These are phyloP conservation scores for Cerastis rubricosa DNA, from an alignment of 2,888 invertebrate genomes.

Conservation along the genomic window DNA sequence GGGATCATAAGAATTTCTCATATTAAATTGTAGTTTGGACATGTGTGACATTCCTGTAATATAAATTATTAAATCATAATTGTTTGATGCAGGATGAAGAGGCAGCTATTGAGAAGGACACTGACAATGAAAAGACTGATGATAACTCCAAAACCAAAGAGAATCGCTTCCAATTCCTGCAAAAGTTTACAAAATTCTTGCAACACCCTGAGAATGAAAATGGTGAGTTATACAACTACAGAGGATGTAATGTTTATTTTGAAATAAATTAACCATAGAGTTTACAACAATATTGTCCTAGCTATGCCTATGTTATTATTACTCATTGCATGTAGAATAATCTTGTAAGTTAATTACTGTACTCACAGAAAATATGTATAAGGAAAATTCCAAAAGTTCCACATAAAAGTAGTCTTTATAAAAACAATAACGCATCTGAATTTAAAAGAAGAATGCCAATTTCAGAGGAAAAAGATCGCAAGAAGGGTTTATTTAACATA, in stretches of 20 bases:
- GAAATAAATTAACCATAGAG: background rate
- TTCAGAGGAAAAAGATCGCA: conserved; percentile 73
- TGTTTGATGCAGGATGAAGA: conserved; percentile 81
- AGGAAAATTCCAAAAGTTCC: background rate
- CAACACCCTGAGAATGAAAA: conserved; percentile 81
- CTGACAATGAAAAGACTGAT: conserved; percentile 82
- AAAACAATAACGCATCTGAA: background rate
- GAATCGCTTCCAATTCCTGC: conserved; percentile 83
- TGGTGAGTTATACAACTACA: conserved; percentile 70
- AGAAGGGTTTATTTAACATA: conserved; percentile 76
- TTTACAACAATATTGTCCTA: background rate
- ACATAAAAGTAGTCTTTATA: background rate
- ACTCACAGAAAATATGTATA: background rate
- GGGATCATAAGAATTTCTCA: background rate
- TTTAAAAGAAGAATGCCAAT: conserved; percentile 5
- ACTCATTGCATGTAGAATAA: background rate
- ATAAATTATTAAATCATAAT: background rate
- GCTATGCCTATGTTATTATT: background rate
- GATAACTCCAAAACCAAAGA: conserved; percentile 81
- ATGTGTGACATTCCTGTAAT: background rate
- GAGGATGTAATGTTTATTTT: background rate
- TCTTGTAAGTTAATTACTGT: conserved; percentile 1
- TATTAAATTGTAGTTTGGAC: background rate
- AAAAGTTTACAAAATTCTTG: conserved; percentile 84
- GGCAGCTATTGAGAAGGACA: conserved; percentile 82